A percentile compares a stretch with the other conserved stretches of the same genome.
phyloP scores from a whole-genome alignment of 30 jellyfish, hydroid and myxozoan genomes.

The Cassiopea andromeda region DNA sequence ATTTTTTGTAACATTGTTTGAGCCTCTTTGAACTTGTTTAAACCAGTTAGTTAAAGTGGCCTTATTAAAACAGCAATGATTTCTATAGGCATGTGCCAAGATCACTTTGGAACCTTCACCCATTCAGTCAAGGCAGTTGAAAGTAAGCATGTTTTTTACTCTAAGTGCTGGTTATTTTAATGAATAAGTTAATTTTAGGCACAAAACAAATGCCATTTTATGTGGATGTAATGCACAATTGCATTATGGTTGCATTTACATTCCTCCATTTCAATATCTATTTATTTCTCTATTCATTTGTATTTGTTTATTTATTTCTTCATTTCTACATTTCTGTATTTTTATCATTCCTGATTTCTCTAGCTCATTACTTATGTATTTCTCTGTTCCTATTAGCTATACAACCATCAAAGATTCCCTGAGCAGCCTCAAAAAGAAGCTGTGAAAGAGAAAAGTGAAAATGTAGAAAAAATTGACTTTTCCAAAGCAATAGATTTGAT shows the following conservation, averaged over 20 bases:
- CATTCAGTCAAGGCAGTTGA: constrained; percentile 52
- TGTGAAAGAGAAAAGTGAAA: neutral
- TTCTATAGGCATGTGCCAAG: constrained; percentile 55
- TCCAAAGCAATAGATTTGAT: neutral
- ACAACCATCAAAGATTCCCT: neutral
- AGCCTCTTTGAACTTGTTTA: too few species aligned
- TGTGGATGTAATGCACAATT: too few species aligned
- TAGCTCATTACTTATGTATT: neutral
- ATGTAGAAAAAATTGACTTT: constrained; percentile 6
- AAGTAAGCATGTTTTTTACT: constrained; percentile 11
- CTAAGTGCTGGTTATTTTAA: too few species aligned
- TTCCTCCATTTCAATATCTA: too few species aligned
- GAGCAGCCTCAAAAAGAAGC: neutral
- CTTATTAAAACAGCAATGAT: neutral
- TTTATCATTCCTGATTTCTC: neutral
- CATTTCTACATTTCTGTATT: too few species aligned
- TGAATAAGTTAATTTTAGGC: too few species aligned
- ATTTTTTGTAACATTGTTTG: too few species aligned
- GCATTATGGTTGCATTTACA: too few species aligned
- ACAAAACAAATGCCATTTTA: too few species aligned
- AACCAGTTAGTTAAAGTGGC: too few species aligned
- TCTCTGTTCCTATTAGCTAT: neutral
- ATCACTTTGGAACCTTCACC: constrained; percentile 74
- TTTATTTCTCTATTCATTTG: too few species aligned
- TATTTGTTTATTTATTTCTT: too few species aligned